Percentiles rank a stretch among this genome's conserved stretches.
These are phyloP conservation scores for Ethmia dodecea DNA, from an alignment of 2,888 invertebrate species.

Conservation along the genomic window DNA sequence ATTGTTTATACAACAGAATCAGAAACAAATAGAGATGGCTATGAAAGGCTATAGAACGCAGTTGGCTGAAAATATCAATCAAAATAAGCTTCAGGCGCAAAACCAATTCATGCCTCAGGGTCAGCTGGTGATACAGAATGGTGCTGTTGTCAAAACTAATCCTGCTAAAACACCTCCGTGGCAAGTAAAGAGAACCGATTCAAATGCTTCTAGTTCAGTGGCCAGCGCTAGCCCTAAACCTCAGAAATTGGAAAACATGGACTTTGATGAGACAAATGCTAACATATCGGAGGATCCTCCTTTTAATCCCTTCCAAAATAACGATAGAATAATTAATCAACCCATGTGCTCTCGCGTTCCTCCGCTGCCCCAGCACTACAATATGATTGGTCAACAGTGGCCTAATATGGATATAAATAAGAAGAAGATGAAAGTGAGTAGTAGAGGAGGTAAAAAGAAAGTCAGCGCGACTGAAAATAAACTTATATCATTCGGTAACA, in stretches of 20 bases:
- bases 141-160: constrained; percentile 68
- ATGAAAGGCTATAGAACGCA: constrained; percentile 70
- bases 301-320: constrained; percentile 47
- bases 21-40: constrained; percentile 72
- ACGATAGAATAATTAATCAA: constrained; percentile 40
- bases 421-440: constrained; percentile 78
- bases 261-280: constrained; percentile 54
- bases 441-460: constrained; percentile 74
- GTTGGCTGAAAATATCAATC: constrained; percentile 45
- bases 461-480: constrained; percentile 46
- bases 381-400: constrained; percentile 68
- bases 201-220: constrained; percentile 34
- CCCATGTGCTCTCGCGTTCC: constrained; percentile 83
- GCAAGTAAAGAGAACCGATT: constrained; percentile 70
- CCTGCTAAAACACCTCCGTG: constrained; percentile 78
- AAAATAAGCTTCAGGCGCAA: constrained; percentile 45
- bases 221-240: constrained; percentile 53
- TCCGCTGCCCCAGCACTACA: constrained; percentile 82
- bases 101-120: constrained; percentile 55
- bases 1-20: constrained; percentile 75
- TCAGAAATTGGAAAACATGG: constrained; percentile 49
- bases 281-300: constrained; percentile 56
- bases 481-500: constrained; percentile 41
- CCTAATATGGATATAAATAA: constrained; percentile 50
- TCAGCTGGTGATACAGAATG: constrained; percentile 67